Evolutionary conservation across 2,888 invertebrate species (phyloP).

Genomic region (Nezara viridula): DNA sequence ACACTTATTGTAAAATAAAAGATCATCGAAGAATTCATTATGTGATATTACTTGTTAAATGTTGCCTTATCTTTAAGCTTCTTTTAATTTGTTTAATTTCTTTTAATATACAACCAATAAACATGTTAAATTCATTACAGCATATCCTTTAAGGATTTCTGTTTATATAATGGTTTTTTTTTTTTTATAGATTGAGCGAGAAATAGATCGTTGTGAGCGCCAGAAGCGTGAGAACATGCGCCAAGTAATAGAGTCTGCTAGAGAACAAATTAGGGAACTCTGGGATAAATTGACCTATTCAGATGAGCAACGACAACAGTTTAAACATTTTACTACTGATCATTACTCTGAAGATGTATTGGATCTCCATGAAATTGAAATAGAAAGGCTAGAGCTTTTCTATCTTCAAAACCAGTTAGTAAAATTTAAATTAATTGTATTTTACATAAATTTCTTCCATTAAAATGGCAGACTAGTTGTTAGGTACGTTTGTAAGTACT

Average conservation of each 20-base stretch:
- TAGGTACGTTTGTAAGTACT: background rate
- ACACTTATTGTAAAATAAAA: too few species aligned
- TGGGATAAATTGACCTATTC: conserved; percentile 86
- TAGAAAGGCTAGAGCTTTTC: conserved; percentile 77
- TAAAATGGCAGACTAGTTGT: background rate
- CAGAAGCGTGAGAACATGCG: conserved; percentile 82
- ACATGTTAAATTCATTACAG: too few species aligned
- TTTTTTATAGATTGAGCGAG: conserved; percentile 73
- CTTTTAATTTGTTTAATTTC: too few species aligned
- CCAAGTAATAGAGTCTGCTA: conserved; percentile 76
- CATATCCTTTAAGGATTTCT: background rate
- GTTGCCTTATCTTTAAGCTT: too few species aligned
- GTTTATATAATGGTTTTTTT: background rate
- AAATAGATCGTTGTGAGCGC: conserved; percentile 82
- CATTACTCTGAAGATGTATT: conserved; percentile 85
- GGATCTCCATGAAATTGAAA: conserved; percentile 83
- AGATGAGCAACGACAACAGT: conserved; percentile 74
- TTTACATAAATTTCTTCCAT: background rate
- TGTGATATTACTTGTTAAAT: too few species aligned
- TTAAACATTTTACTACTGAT: conserved; percentile 77
- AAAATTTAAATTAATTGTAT: background rate
- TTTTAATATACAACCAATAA: too few species aligned
- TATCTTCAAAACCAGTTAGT: conserved; percentile 77
- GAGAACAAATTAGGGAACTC: conserved; percentile 79
- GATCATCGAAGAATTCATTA: too few species aligned